Evolutionary conservation across 1,140 invertebrate species (phyloP).

Genomic region (Eriocheir sinensis): DNA sequence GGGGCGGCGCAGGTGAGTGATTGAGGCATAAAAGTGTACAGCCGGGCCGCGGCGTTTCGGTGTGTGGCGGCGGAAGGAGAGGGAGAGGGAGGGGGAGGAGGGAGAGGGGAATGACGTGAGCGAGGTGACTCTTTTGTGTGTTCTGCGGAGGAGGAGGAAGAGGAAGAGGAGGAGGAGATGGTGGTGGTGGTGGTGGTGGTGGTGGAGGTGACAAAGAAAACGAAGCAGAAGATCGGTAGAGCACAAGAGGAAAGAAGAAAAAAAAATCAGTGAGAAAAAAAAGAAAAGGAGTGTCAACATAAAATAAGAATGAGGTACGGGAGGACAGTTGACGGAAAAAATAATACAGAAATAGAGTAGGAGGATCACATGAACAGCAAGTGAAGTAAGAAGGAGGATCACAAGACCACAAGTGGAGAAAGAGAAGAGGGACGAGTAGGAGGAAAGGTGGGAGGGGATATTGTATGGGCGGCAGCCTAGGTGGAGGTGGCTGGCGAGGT

Average conservation of each 20-base stretch:
- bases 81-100: neutral
- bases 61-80: neutral
- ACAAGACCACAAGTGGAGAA: too few relatives aligned
- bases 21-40: constrained; percentile 51
- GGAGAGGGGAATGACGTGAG: neutral
- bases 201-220: too few relatives aligned
- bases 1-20: constrained; percentile 32
- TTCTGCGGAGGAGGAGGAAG: neutral
- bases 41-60: neutral
- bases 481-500: neutral
- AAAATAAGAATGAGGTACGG: too few relatives aligned
- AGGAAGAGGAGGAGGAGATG: neutral
- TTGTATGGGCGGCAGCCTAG: neutral
- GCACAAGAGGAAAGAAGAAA: constrained; percentile 25
- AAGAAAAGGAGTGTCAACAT: too few relatives aligned
- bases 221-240: too few relatives aligned
- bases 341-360: too few relatives aligned
- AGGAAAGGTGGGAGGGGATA: neutral
- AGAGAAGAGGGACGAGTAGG: neutral
- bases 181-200: too few relatives aligned
- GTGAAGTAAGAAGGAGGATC: too few relatives aligned
- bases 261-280: neutral
- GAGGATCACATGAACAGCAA: too few relatives aligned
- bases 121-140: neutral
- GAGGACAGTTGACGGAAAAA: too few relatives aligned